Evolutionary conservation across 2,888 invertebrate genomes (phyloP).

Genomic region (Apotomis capreana): DNA sequence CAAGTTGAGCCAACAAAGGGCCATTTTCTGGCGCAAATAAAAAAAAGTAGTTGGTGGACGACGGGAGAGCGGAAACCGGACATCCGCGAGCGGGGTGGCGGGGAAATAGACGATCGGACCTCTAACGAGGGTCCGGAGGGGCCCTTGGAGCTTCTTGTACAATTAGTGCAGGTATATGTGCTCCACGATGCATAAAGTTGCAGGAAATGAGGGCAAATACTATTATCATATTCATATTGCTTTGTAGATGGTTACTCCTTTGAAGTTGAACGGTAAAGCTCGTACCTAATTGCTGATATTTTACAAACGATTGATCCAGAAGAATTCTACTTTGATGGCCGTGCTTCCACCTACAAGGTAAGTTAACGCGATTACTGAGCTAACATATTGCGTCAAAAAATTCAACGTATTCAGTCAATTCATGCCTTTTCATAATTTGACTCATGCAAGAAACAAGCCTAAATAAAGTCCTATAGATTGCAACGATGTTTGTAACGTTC

Average conservation of each 20-base stretch:
- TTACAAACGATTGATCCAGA: background rate
- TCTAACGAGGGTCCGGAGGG: conserved; percentile 62
- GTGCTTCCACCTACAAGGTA: background rate
- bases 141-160: conserved; percentile 34
- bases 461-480: too few relatives aligned
- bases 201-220: conserved; percentile 30
- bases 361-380: background rate
- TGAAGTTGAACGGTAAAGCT: conserved; percentile 2
- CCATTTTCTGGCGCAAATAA: conserved; percentile 48
- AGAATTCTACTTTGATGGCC: background rate
- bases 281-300: background rate
- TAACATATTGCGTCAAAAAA: too few relatives aligned
- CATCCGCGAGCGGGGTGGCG: conserved; percentile 57
- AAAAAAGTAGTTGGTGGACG: conserved; percentile 58
- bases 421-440: too few relatives aligned
- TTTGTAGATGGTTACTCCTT: conserved; percentile 6
- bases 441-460: too few relatives aligned
- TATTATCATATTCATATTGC: conserved; percentile 12
- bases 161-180: conserved; percentile 40
- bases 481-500: too few relatives aligned
- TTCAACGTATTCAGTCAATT: too few relatives aligned
- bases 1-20: conserved; percentile 36
- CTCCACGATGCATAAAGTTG: conserved; percentile 32
- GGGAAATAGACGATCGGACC: conserved; percentile 65
- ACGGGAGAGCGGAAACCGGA: conserved; percentile 61